A percentile compares a stretch with the other conserved stretches of the same genome.
phyloP scores from a whole-genome alignment of 2,797 vertebrate species.

The Dromococcyx pavoninus region DNA sequence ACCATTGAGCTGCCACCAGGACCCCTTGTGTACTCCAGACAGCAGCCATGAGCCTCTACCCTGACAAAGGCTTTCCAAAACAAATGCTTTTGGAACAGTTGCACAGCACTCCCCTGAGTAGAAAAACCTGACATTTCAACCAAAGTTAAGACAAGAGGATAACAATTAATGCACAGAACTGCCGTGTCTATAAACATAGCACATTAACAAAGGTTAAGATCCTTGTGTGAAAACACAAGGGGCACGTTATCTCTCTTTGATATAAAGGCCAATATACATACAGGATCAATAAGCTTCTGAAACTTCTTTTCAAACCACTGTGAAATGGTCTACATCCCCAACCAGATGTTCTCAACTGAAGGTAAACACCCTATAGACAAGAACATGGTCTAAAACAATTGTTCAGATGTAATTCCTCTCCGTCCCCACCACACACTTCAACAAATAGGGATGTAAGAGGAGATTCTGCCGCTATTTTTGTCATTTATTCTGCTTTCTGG shows the following conservation, averaged over 20 bases:
- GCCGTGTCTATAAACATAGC: background rate
- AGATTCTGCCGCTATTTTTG: background rate
- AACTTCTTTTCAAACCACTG: background rate
- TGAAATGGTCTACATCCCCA: background rate
- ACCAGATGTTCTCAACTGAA: background rate
- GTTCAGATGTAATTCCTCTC: background rate
- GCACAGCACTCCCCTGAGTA: background rate
- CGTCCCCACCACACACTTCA: background rate
- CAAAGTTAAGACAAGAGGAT: background rate
- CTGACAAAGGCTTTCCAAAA: background rate
- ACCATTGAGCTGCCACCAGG: background rate
- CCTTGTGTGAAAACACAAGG: background rate
- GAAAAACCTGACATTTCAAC: background rate
- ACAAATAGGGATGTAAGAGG: background rate
- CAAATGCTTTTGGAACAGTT: background rate
- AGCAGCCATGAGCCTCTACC: background rate
- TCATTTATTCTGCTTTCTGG: background rate
- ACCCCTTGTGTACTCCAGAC: background rate
- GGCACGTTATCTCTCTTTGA: background rate
- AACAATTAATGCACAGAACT: background rate
- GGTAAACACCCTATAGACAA: background rate
- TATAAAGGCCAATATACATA: background rate
- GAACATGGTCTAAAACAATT: background rate
- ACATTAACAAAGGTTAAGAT: background rate
- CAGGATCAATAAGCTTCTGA: background rate